A percentile compares a stretch with the other conserved stretches of the same genome.
phyloP scores from a whole-genome alignment of 1,140 invertebrate species.

The Caenorhabditis remanei region DNA sequence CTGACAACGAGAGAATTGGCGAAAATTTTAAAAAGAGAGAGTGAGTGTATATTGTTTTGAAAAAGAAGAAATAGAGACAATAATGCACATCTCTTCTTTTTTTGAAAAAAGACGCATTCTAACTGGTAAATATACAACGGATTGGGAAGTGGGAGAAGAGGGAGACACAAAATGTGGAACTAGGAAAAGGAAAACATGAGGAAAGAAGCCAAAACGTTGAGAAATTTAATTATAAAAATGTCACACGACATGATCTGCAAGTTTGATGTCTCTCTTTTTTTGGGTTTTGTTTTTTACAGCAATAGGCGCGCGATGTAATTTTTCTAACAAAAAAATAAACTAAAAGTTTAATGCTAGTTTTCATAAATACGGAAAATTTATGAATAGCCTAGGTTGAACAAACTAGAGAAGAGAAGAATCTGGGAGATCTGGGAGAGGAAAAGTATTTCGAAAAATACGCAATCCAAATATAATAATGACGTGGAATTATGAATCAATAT shows the following conservation, averaged over 20 bases:
- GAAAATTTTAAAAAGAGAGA: background rate
- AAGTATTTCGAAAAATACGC: too few relatives aligned
- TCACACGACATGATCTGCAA: background rate
- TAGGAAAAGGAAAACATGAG: background rate
- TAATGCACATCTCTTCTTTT: conserved; percentile 12
- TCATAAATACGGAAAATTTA: too few relatives aligned
- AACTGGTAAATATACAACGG: background rate
- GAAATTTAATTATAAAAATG: background rate
- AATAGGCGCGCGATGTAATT: too few relatives aligned
- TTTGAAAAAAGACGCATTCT: background rate
- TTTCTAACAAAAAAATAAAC: too few relatives aligned
- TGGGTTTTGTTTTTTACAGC: too few relatives aligned
- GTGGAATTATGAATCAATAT: too few relatives aligned
- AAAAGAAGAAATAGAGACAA: background rate
- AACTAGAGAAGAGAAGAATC: too few relatives aligned
- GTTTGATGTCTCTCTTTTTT: too few relatives aligned
- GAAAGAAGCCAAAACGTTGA: background rate
- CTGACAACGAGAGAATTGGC: background rate
- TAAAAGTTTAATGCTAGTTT: too few relatives aligned
- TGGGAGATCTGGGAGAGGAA: too few relatives aligned
- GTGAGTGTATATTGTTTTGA: background rate
- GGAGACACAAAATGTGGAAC: background rate
- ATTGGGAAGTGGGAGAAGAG: background rate
- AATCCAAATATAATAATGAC: too few relatives aligned
- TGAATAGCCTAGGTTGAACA: too few relatives aligned